Conservation (phyloP, 1,140 invertebrate species). For the Magallana gigas region DNA sequence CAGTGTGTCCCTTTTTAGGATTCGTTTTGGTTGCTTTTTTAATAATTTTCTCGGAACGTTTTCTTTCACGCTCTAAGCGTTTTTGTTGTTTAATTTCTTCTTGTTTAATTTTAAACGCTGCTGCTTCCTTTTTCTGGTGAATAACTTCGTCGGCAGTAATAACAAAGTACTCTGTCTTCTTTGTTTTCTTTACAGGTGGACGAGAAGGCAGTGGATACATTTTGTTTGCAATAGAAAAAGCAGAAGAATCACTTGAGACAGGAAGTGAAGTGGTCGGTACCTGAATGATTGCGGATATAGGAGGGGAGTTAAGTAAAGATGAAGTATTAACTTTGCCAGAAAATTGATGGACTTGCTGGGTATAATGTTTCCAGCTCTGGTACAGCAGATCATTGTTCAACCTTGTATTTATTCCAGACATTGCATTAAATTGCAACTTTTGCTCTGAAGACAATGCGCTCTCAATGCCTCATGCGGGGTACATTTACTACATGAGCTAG, state of each 20-base stretch:
- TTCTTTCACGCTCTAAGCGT: background rate
- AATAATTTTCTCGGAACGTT: background rate
- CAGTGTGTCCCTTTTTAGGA: no score
- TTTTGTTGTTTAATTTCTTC: slow-evolving; percentile 2
- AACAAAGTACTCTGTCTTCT: background rate
- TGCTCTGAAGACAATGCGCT: background rate
- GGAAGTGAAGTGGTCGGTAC: background rate
- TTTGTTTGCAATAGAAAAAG: background rate
- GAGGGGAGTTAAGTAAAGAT: background rate
- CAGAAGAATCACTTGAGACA: background rate
- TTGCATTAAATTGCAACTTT: slow-evolving; percentile 9
- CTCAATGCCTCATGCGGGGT: background rate
- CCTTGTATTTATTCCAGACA: slow-evolving; percentile 15
- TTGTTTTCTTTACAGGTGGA: background rate
- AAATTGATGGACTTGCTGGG: background rate
- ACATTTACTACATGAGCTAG: no score
- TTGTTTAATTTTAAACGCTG: background rate
- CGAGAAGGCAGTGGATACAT: background rate
- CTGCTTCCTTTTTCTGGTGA: background rate
- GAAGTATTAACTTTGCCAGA: background rate
- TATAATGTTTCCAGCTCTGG: background rate
- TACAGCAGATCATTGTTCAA: slow-evolving; percentile 4
- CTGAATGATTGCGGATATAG: background rate
- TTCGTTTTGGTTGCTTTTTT: background rate
- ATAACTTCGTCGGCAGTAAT: background rate